These are phyloP conservation scores for Drosophila helvetica DNA, from an alignment of 2,888 invertebrate species.

Conservation along the genomic window DNA sequence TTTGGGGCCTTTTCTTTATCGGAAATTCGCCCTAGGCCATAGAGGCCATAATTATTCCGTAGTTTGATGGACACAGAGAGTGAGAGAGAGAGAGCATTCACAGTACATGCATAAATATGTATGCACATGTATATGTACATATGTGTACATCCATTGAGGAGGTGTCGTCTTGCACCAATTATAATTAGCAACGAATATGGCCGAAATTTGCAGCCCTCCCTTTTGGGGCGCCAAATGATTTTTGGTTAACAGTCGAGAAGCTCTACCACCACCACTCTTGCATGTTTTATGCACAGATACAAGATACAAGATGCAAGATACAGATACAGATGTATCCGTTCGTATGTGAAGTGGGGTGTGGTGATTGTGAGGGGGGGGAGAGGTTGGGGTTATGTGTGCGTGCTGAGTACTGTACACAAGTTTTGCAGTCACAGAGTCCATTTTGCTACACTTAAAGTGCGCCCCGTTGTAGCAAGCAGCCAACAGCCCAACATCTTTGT, in stretches of 20 bases:
- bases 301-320: neutral
- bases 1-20: neutral
- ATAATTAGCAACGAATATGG: constrained; percentile 54
- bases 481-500: constrained; percentile 33
- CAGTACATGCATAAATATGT: neutral
- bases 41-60: neutral
- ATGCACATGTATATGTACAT: too few relatives aligned
- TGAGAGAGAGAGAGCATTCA: neutral
- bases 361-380: neutral
- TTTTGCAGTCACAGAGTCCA: constrained; percentile 61
- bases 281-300: neutral
- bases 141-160: constrained; percentile 10
- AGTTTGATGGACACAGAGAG: neutral
- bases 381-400: constrained; percentile 25
- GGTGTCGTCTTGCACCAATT: constrained; percentile 33
- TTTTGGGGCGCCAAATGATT: constrained; percentile 48
- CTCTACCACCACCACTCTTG: neutral
- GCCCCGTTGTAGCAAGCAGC: constrained; percentile 37
- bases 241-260: constrained; percentile 29
- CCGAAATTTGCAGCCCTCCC: constrained; percentile 18
- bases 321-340: constrained; percentile 10
- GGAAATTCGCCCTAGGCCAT: neutral
- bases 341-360: constrained; percentile 18
- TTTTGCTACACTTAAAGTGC: constrained; percentile 74
- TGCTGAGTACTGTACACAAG: constrained; percentile 61